Evolutionary conservation across 2,888 invertebrate genomes (phyloP).

Genomic region (Mongoloraphidia duomilia): DNA sequence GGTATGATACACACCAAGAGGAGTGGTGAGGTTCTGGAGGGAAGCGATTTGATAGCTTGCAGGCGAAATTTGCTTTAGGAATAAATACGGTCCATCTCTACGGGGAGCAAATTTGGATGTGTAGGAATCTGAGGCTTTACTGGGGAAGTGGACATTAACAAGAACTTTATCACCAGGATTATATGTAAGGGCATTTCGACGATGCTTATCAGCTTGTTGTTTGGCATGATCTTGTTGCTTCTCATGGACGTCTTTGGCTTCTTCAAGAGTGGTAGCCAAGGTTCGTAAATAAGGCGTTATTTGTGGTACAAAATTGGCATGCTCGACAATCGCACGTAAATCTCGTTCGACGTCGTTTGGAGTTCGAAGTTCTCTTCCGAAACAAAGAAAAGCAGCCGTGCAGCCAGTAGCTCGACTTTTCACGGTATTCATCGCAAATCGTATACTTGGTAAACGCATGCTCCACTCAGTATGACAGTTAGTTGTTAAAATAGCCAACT

Average conservation of each 20-base stretch:
- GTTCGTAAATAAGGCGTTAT: constrained; percentile 6
- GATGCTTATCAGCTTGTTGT: not conserved
- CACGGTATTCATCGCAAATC: constrained; percentile 18
- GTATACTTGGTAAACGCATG: constrained; percentile 13
- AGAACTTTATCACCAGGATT: constrained; percentile 10
- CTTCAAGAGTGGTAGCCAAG: not conserved
- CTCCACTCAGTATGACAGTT: constrained; percentile 17
- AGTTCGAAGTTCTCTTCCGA: constrained; percentile 18
- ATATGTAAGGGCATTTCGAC: constrained; percentile 7
- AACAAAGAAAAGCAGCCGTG: constrained; percentile 18
- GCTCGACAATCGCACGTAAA: not conserved
- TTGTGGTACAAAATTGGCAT: constrained; percentile 8
- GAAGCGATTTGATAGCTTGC: not conserved
- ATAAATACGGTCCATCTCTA: constrained; percentile 17
- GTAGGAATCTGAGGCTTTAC: constrained; percentile 6
- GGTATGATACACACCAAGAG: too few relatives aligned
- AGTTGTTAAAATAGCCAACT: constrained; percentile 16
- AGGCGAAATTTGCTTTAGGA: constrained; percentile 2
- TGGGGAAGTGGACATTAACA: constrained; percentile 9
- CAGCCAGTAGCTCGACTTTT: constrained; percentile 12
- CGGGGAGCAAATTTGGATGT: constrained; percentile 16
- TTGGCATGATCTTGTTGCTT: not conserved
- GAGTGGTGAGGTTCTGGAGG: too few relatives aligned
- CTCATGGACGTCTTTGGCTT: constrained; percentile 5
- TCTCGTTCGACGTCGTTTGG: constrained; percentile 8